Evolutionary conservation across 2,113 vertebrate genomes (phyloP).

Genomic region (Haliaeetus leucogaster): DNA sequence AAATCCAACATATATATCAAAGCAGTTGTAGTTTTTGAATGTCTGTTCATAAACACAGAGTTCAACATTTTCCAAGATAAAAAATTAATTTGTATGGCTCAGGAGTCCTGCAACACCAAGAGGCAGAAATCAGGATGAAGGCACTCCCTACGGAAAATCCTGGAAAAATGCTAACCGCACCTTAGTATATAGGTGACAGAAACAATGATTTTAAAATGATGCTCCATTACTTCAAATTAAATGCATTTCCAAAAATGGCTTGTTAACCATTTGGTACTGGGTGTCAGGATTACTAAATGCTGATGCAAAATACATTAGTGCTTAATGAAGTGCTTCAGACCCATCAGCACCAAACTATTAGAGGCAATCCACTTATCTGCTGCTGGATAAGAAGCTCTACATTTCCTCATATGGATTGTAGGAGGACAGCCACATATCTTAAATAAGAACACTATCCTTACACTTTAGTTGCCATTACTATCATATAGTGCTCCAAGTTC

Average conservation of each 20-base stretch:
- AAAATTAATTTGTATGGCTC: neutral
- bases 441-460: neutral
- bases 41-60: neutral
- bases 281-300: neutral
- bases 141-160: neutral
- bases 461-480: neutral
- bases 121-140: neutral
- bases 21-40: neutral
- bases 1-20: neutral
- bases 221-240: neutral
- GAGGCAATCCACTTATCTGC: conserved; percentile 9
- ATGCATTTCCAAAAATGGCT: neutral
- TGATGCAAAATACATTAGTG: conserved; percentile 14
- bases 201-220: neutral
- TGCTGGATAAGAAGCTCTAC: neutral
- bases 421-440: neutral
- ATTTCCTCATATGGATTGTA: neutral
- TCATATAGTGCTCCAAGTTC: neutral
- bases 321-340: conserved; percentile 38
- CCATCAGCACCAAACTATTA: conserved; percentile 18
- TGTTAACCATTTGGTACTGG: neutral
- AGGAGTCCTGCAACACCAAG: neutral
- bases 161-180: neutral
- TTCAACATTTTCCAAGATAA: conserved; percentile 12
- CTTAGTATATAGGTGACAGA: neutral